Conservation (phyloP, 2,888 invertebrate genomes). For the Cartodere bifasciata region DNA sequence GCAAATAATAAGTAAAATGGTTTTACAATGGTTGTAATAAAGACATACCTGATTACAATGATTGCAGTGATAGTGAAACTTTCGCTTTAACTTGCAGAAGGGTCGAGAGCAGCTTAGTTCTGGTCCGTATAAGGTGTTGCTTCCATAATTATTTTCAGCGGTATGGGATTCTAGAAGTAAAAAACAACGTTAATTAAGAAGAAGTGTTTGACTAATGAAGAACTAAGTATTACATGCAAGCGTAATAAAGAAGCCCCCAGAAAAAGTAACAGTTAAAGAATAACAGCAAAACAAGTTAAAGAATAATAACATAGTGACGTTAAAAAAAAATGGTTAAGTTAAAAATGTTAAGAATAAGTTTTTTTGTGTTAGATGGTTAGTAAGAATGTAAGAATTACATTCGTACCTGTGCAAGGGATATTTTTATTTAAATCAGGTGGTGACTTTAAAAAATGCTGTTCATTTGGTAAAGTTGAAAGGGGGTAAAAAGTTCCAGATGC, state of each 20-base stretch:
- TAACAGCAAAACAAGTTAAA: too few species aligned
- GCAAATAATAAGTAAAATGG: constrained; percentile 3
- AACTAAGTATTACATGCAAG: too few species aligned
- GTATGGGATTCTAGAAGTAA: too few species aligned
- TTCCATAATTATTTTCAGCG: too few species aligned
- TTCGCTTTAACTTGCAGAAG: constrained; percentile 67
- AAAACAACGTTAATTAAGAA: too few species aligned
- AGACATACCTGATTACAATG: constrained; percentile 56
- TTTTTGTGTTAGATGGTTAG: not conserved
- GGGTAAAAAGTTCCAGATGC: constrained; percentile 88
- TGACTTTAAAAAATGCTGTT: too few species aligned
- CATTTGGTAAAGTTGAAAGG: constrained; percentile 48
- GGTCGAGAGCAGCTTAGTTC: constrained; percentile 59
- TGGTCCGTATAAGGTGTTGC: constrained; percentile 46
- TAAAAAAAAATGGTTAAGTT: not conserved
- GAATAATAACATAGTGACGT: too few species aligned
- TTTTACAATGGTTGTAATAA: constrained; percentile 1
- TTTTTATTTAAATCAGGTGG: constrained; percentile 44
- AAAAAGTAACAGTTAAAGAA: too few species aligned
- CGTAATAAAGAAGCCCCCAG: too few species aligned
- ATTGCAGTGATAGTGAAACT: constrained; percentile 68
- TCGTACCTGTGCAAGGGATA: constrained; percentile 43
- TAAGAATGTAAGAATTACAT: too few species aligned
- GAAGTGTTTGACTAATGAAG: too few species aligned
- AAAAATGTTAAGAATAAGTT: not conserved